Percentiles rank a stretch among this genome's conserved stretches.
These are phyloP conservation scores for Grallaria varia DNA, from an alignment of 2,113 vertebrate genomes.

Conservation along the genomic window DNA sequence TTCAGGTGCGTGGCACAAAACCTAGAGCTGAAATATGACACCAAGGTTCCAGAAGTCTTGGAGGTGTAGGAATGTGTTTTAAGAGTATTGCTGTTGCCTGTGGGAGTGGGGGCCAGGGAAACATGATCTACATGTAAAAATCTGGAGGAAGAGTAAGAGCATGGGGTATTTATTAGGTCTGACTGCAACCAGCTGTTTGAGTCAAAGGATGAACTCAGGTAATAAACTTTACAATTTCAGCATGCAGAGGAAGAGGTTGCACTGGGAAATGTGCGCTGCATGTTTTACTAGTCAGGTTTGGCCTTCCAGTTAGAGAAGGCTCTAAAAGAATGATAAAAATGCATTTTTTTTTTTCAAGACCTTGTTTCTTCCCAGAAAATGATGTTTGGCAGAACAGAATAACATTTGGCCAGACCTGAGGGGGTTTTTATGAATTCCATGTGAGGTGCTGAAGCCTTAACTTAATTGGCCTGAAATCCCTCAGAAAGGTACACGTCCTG, in stretches of 20 bases:
- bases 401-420: neutral
- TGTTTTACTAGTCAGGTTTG: neutral
- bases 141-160: neutral
- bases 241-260: neutral
- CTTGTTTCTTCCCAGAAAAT: slow-evolving; percentile 7
- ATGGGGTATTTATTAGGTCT: neutral
- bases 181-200: neutral
- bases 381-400: neutral
- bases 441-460: neutral
- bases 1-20: neutral
- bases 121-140: neutral
- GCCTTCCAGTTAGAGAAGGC: neutral
- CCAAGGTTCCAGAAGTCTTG: neutral
- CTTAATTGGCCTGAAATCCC: neutral
- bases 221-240: neutral
- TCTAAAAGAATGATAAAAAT: slow-evolving; percentile 10
- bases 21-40: neutral
- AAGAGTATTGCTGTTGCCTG: neutral
- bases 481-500: neutral
- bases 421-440: slow-evolving; percentile 8
- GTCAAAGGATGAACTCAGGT: neutral
- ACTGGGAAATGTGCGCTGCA: neutral
- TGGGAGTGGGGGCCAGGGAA: neutral
- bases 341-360: accelerated
- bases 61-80: neutral